Conservation (phyloP, 2,888 invertebrate genomes). For the Cheilosia scutellata region DNA sequence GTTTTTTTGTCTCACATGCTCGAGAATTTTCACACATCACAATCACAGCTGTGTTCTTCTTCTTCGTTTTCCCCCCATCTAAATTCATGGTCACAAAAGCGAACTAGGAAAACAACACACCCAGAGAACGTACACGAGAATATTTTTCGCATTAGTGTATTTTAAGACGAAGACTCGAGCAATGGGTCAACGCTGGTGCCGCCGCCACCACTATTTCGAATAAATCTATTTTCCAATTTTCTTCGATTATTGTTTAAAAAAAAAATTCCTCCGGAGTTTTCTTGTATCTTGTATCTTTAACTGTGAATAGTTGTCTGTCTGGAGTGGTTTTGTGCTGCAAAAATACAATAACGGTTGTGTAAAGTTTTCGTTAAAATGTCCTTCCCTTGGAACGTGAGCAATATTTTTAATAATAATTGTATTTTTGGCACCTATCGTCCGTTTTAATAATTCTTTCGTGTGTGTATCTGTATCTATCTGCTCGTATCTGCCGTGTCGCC, state of each 20-base stretch:
- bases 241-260: slow-evolving; percentile 21
- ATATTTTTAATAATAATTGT: slow-evolving; percentile 66
- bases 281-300: neutral
- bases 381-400: slow-evolving; percentile 48
- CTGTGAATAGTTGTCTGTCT: neutral
- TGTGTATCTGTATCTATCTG: neutral
- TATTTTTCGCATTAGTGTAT: slow-evolving; percentile 50
- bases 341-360: neutral
- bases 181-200: slow-evolving; percentile 54
- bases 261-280: slow-evolving; percentile 6
- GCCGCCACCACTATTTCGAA: slow-evolving; percentile 48
- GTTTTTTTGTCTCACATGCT: slow-evolving; percentile 25
- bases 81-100: slow-evolving; percentile 13
- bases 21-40: slow-evolving; percentile 20
- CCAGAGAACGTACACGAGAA: neutral
- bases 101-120: slow-evolving; percentile 11
- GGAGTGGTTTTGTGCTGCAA: neutral
- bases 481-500: slow-evolving; percentile 16
- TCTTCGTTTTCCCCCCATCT: neutral
- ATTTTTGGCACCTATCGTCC: slow-evolving; percentile 53
- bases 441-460: slow-evolving; percentile 54
- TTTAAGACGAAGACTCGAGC: slow-evolving; percentile 70
- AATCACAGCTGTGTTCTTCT: slow-evolving; percentile 56
- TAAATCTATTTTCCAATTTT: slow-evolving; percentile 39
- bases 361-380: neutral